A percentile compares a stretch with the other conserved stretches of the same genome.
Evolutionary conservation across 2,797 vertebrate genomes (phyloP).

Genomic region (Sebastes iracundus): DNA sequence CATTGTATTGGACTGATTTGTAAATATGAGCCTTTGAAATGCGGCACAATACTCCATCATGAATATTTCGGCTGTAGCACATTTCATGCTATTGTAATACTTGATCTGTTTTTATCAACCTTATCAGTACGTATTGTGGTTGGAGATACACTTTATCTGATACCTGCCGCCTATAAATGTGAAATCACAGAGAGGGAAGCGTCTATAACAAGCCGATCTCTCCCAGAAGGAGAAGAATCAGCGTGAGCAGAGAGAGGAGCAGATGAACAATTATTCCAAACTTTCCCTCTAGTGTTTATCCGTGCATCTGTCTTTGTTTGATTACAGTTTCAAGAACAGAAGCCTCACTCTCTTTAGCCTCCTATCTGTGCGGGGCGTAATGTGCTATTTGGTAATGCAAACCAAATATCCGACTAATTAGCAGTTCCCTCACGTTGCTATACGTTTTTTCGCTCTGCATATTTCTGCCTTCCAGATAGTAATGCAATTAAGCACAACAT

Average conservation of each 20-base stretch:
- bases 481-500: slow-evolving; percentile 85
- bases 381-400: slow-evolving; percentile 76
- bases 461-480: slow-evolving; percentile 86
- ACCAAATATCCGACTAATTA: slow-evolving; percentile 84
- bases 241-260: slow-evolving; percentile 14
- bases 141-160: slow-evolving; percentile 10
- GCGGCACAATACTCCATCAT: slow-evolving; percentile 66
- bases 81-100: slow-evolving; percentile 58
- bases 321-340: slow-evolving; percentile 71
- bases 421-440: slow-evolving; percentile 82
- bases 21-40: slow-evolving; percentile 79
- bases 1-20: slow-evolving; percentile 79
- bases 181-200: slow-evolving; percentile 20
- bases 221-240: slow-evolving; percentile 1
- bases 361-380: slow-evolving; percentile 64
- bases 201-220: not conserved
- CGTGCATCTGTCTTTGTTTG: slow-evolving; percentile 75
- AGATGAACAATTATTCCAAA: slow-evolving; percentile 64
- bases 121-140: slow-evolving; percentile 69
- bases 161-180: slow-evolving; percentile 41
- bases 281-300: slow-evolving; percentile 69
- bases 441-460: slow-evolving; percentile 82
- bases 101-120: slow-evolving; percentile 69
- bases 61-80: slow-evolving; percentile 63
- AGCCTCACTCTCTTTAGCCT: slow-evolving; percentile 65